Percentiles rank a stretch among this genome's conserved stretches.
phyloP scores from a whole-genome alignment of 2,888 invertebrate genomes.

The Gerris lacustris region DNA sequence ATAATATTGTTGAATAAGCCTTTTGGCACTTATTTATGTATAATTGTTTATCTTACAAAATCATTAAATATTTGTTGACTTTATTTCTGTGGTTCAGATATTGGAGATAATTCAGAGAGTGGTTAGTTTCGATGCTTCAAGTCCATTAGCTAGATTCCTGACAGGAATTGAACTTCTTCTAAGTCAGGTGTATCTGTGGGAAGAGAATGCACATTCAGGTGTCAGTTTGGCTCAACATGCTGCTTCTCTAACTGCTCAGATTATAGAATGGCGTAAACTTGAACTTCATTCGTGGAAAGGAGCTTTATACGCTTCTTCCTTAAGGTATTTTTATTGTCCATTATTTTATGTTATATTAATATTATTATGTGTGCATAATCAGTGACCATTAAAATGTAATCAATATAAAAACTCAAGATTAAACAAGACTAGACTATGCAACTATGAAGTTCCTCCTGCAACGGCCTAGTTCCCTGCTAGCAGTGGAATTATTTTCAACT shows the following conservation, averaged over 20 bases:
- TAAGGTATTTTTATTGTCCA: constrained; percentile 12
- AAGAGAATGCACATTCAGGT: constrained; percentile 73
- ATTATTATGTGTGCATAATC: constrained; percentile 2
- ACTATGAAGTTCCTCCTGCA: no score
- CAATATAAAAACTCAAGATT: no score
- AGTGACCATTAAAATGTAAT: constrained; percentile 14
- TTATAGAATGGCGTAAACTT: constrained; percentile 80
- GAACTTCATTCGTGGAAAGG: constrained; percentile 82
- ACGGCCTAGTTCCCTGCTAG: no score
- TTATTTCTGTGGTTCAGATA: constrained; percentile 41
- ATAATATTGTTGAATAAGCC: no score
- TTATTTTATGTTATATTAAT: constrained; percentile 7
- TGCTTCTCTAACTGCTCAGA: constrained; percentile 60
- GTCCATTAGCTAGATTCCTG: constrained; percentile 75
- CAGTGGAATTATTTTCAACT: no score
- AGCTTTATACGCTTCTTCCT: constrained; percentile 37
- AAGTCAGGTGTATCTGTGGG: constrained; percentile 55
- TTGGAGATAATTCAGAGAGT: constrained; percentile 52
- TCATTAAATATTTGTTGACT: no score
- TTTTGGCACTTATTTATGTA: no score
- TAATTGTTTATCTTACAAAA: no score
- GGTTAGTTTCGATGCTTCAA: constrained; percentile 57
- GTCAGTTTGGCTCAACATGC: constrained; percentile 67
- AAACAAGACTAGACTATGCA: no score
- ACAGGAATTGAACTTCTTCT: constrained; percentile 82